A percentile compares a stretch with the other conserved stretches of the same genome.
These are phyloP conservation scores for Ficedula albicollis DNA, from an alignment of 2,797 vertebrate genomes.

Conservation along the genomic window DNA sequence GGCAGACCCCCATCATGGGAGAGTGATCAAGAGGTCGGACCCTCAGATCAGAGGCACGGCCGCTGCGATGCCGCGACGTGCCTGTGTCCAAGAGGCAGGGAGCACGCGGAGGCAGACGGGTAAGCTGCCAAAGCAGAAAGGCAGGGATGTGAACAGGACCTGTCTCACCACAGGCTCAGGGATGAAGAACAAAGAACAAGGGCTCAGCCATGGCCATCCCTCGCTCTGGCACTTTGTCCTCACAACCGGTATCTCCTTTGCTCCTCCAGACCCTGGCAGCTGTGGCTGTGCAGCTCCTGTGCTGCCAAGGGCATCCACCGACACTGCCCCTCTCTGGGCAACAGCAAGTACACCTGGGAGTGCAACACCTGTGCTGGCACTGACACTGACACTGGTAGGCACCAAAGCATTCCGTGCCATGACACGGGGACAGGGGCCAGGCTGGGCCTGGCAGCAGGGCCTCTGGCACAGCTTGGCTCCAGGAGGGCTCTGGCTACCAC, in stretches of 20 bases:
- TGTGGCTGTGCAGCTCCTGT: not conserved
- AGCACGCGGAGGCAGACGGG: rapidly evolving
- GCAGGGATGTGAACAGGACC: rapidly evolving
- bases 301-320: not conserved
- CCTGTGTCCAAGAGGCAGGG: not conserved
- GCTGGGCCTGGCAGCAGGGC: not conserved
- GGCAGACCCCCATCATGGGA: not conserved
- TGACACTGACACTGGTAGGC: rapidly evolving
- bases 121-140: not conserved
- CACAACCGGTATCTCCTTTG: not conserved
- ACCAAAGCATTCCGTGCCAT: rapidly evolving
- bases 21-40: rapidly evolving
- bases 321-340: not conserved
- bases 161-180: no score
- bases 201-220: not conserved
- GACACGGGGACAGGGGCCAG: not conserved
- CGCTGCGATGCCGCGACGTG: rapidly evolving
- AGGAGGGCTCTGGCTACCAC: not conserved
- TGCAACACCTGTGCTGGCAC: not conserved
- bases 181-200: no score
- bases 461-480: not conserved
- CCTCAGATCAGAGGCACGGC: not conserved
- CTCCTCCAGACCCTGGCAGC: not conserved
- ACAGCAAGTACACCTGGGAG: not conserved
- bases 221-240: not conserved